Evolutionary conservation across 1,140 invertebrate genomes (phyloP).

Genomic region (Drosophila ercepeae): DNA sequence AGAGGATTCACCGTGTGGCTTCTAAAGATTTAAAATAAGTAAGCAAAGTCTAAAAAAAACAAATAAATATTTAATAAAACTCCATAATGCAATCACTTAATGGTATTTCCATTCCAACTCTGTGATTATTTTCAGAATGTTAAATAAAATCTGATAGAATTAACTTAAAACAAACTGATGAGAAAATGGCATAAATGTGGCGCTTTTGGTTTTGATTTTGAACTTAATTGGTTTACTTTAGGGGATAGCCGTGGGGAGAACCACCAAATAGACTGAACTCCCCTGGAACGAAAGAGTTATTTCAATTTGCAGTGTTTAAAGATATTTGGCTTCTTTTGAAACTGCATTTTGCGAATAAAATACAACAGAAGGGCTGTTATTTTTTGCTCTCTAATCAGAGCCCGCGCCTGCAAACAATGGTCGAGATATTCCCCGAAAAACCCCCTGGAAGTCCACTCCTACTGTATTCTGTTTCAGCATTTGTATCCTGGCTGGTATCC

Average conservation of each 20-base stretch:
- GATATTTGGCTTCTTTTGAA: constrained; percentile 43
- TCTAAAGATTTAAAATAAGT: too few species aligned
- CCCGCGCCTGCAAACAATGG: constrained; percentile 78
- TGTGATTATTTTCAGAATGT: background rate
- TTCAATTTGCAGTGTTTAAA: constrained; percentile 46
- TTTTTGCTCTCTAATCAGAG: constrained; percentile 70
- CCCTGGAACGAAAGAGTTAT: constrained; percentile 32
- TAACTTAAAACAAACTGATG: background rate
- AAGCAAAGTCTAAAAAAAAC: too few species aligned
- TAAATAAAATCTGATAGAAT: background rate
- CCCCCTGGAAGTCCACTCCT: background rate
- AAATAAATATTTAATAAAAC: too few species aligned
- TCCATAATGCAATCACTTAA: too few species aligned
- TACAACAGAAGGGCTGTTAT: constrained; percentile 29
- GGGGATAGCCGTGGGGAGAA: background rate
- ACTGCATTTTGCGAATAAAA: constrained; percentile 32
- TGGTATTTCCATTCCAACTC: background rate
- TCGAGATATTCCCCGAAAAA: constrained; percentile 2
- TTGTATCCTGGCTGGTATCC: constrained; percentile 8
- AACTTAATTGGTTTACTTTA: background rate
- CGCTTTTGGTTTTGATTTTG: background rate
- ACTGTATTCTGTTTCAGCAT: constrained; percentile 2
- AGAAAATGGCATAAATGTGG: background rate
- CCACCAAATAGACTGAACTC: background rate
- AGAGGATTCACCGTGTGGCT: too few species aligned